Percentiles rank a stretch among this genome's conserved stretches.
phyloP scores from a whole-genome alignment of 2,888 invertebrate genomes.

The Portevinia maculata region DNA sequence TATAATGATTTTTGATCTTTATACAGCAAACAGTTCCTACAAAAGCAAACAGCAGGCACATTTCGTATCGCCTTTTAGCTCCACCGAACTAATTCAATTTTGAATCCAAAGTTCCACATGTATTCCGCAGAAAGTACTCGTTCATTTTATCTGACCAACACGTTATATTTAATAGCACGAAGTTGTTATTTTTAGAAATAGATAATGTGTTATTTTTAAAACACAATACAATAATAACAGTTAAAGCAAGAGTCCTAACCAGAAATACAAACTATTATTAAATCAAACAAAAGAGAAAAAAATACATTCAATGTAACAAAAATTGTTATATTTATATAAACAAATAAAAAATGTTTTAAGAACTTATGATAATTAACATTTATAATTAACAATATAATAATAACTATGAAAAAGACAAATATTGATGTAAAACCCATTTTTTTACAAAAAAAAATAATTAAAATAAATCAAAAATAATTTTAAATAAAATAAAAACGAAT shows the following conservation, averaged over 20 bases:
- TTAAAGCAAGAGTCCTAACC: constrained; percentile 40
- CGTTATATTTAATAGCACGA: not conserved
- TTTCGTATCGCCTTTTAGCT: not conserved
- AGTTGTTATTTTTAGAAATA: constrained; percentile 23
- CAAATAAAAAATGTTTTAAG: constrained; percentile 11
- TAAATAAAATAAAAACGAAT: constrained; percentile 7
- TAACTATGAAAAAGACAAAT: constrained; percentile 39
- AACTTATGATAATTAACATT: not conserved
- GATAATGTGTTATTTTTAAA: constrained; percentile 10
- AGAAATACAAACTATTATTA: constrained; percentile 38
- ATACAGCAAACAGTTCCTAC: no score
- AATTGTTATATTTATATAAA: constrained; percentile 15
- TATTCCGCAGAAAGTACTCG: constrained; percentile 9
- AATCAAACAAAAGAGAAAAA: not conserved
- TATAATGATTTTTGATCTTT: no score
- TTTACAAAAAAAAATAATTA: constrained; percentile 21
- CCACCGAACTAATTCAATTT: not conserved
- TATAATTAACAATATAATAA: constrained; percentile 17
- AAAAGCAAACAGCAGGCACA: no score
- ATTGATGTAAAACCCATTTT: constrained; percentile 52
- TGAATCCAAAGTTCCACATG: not conserved
- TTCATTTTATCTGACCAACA: constrained; percentile 29
- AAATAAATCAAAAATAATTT: not conserved
- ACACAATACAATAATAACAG: not conserved
- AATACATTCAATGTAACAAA: not conserved